Evolutionary conservation across 2,113 vertebrate species (phyloP).

Genomic region (Natator depressus): DNA sequence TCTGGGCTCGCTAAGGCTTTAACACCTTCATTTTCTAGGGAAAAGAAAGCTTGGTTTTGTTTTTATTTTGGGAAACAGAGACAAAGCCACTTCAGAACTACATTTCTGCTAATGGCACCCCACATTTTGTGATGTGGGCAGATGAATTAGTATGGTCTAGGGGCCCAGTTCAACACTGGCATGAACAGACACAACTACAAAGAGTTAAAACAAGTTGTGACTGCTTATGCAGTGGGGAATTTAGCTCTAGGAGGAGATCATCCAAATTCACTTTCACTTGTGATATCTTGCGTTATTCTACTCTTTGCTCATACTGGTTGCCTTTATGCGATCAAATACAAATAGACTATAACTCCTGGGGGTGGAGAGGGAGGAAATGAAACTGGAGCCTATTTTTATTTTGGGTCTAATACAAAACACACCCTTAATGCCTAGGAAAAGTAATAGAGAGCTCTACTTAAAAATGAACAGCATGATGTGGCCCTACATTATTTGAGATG

Average conservation of each 20-base stretch:
- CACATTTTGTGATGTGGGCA: background rate
- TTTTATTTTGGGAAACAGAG: background rate
- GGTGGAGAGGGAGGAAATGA: background rate
- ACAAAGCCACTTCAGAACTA: background rate
- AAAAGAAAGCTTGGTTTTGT: background rate
- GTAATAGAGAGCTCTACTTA: background rate
- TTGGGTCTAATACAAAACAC: background rate
- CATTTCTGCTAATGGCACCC: background rate
- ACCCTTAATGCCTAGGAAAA: background rate
- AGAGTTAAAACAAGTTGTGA: background rate
- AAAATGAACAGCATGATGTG: background rate
- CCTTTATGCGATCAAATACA: background rate
- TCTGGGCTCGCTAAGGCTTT: background rate
- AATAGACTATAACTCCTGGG: background rate
- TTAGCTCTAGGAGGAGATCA: background rate
- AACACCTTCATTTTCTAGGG: background rate
- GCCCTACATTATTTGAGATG: background rate
- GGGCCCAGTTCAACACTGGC: constrained; percentile 5
- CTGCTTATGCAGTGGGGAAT: constrained; percentile 5
- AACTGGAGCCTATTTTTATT: background rate
- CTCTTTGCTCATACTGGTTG: background rate
- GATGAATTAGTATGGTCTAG: background rate
- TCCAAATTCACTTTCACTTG: background rate
- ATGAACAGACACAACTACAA: background rate
- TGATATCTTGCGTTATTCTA: background rate